Evolutionary conservation across 2,888 invertebrate species (phyloP).

Genomic region (Tupiocoris notatus): DNA sequence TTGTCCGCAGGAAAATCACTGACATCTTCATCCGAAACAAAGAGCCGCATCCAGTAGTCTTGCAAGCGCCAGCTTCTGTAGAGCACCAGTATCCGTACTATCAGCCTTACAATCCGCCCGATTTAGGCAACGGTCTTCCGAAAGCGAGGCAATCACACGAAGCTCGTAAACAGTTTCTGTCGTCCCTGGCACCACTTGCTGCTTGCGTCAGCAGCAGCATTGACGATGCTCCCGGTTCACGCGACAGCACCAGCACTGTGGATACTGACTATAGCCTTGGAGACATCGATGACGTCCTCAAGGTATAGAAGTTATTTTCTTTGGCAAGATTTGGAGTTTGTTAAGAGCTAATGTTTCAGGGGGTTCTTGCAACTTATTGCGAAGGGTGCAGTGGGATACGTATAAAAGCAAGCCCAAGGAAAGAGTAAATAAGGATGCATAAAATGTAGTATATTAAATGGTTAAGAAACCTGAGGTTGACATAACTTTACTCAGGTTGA

Average conservation of each 20-base stretch:
- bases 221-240: constrained; percentile 37
- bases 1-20: constrained; percentile 58
- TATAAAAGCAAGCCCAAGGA: no score
- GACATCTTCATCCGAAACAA: constrained; percentile 58
- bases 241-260: constrained; percentile 54
- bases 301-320: neutral
- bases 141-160: constrained; percentile 57
- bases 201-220: constrained; percentile 61
- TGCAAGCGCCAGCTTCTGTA: constrained; percentile 47
- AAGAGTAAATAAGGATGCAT: no score
- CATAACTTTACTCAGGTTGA: no score
- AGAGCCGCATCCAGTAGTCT: constrained; percentile 37
- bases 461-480: no score
- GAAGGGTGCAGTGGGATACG: no score
- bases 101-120: constrained; percentile 55
- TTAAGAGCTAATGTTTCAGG: neutral
- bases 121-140: constrained; percentile 58
- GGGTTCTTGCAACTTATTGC: neutral
- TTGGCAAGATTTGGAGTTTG: neutral
- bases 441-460: no score
- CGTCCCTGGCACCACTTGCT: constrained; percentile 67
- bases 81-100: constrained; percentile 50
- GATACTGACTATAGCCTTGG: constrained; percentile 68
- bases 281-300: constrained; percentile 60
- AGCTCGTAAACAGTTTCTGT: constrained; percentile 71